Evolutionary conservation across 2,888 invertebrate species (phyloP), one percentile per base, ranked within the genome.

Genomic region (Zygogramma bicolorata): DNA sequence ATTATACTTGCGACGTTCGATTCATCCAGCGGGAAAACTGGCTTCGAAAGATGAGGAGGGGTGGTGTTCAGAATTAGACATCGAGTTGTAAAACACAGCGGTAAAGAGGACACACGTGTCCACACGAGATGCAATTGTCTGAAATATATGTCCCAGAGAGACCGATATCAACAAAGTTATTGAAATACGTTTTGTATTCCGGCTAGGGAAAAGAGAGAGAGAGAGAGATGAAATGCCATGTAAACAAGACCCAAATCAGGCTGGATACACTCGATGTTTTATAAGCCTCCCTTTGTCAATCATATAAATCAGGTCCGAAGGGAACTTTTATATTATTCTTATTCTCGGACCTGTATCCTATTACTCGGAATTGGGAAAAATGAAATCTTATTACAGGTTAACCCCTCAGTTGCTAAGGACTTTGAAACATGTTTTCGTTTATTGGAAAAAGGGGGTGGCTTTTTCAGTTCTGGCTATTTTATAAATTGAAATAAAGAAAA

Each of bases 1-100:
- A 84, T 85, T 83, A 82, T 81, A 77, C 82, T 82, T 81, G 84
- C 82, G 83, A 85, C 84, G 84, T 80, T 84, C 81, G 80, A 78
- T 81, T 78, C 73, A 74, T 65, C 61, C 63, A 76, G 73, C 49
- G 73, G 76, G 71, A 73, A 62, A 75, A 68, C 71, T 67, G 73
- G 61, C 60, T 60, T 71, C 70, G 68, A 74, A 68, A 71, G 75
- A 68, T 65, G 73, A 71, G 70, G 66, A 68, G 73, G 74, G 77
- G 75, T 76, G 70, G 74, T 74, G 74, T 74, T 73, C 71, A 69
- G 76, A 76, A 74, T 70, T 74, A 77, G 80, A 80, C 81, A 81
- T 79, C 78, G 74, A 79, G 77, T 79, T 80, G 73, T 80, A 76
- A 78, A 80, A 79, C 80, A 81, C 78, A 80, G 75, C 78, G 71